Percentiles rank a stretch among this genome's conserved stretches.
These are phyloP conservation scores for Bambusicola thoracicus DNA, from an alignment of 2,113 vertebrate genomes.

Conservation along the genomic window DNA sequence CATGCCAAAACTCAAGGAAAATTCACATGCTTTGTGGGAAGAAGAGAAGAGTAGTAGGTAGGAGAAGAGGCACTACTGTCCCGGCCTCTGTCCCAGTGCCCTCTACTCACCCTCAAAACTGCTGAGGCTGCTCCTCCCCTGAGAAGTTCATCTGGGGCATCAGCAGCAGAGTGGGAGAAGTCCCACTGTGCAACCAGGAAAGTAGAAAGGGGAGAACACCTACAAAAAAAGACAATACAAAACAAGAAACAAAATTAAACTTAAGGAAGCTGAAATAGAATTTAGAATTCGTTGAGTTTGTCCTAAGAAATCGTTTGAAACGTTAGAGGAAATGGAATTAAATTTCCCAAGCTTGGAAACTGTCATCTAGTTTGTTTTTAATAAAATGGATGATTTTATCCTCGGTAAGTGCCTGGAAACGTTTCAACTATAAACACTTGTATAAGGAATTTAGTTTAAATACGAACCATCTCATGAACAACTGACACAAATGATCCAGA, in stretches of 20 bases:
- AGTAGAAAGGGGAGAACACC: slow-evolving; percentile 41
- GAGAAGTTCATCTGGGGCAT: slow-evolving; percentile 29
- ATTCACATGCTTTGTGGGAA: background rate
- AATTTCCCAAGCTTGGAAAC: background rate
- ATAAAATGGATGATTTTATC: background rate
- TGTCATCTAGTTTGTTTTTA: background rate
- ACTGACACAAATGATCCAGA: background rate
- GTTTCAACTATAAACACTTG: background rate
- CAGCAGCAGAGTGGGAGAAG: slow-evolving; percentile 61
- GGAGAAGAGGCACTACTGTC: slow-evolving; percentile 2
- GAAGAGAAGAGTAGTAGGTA: slow-evolving; percentile 1
- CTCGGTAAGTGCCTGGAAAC: background rate
- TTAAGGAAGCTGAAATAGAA: background rate
- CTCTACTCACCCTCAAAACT: slow-evolving; percentile 65
- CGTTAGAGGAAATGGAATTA: background rate
- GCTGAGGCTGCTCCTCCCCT: slow-evolving; percentile 53
- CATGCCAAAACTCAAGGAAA: background rate
- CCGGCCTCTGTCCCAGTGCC: slow-evolving; percentile 8
- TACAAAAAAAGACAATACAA: slow-evolving; percentile 45
- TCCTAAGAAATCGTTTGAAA: background rate
- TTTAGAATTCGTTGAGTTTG: too few relatives aligned
- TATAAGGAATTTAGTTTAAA: background rate
- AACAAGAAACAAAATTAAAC: slow-evolving; percentile 44
- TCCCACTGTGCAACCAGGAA: slow-evolving; percentile 57
- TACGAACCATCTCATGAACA: background rate